phyloP scores from a whole-genome alignment of 2,113 vertebrate species.

The Labeo rohita region DNA sequence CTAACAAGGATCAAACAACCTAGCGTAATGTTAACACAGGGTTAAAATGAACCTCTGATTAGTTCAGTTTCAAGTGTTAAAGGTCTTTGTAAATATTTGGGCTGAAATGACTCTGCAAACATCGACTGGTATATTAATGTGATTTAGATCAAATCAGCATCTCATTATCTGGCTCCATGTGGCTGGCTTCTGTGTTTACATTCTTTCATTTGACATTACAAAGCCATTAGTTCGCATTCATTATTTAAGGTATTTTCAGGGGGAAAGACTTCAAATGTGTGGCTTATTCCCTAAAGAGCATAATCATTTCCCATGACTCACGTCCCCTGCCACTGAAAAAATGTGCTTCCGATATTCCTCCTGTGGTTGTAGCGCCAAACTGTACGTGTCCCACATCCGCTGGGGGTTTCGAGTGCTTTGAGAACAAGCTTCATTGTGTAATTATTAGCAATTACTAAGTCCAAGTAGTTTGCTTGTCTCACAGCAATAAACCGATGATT shows the following conservation, averaged over 20 bases:
- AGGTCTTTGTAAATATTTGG: neutral
- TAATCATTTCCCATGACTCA: slow-evolving; percentile 56
- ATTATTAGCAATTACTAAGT: slow-evolving; percentile 36
- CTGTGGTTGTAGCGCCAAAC: neutral
- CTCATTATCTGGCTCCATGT: slow-evolving; percentile 21
- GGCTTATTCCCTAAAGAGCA: slow-evolving; percentile 39
- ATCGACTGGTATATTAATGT: neutral
- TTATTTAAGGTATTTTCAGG: slow-evolving; percentile 27
- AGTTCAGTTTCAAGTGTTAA: neutral
- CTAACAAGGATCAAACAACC: neutral
- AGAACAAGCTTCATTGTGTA: slow-evolving; percentile 6
- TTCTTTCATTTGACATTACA: slow-evolving; percentile 12
- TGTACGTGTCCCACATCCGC: neutral
- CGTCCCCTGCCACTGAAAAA: slow-evolving; percentile 37
- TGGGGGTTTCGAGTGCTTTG: slow-evolving; percentile 5
- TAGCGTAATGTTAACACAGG: neutral
- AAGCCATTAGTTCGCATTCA: slow-evolving; percentile 16
- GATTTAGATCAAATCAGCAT: slow-evolving; percentile 6
- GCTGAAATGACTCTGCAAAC: neutral
- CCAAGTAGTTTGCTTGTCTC: slow-evolving; percentile 26
- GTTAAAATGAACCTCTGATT: neutral
- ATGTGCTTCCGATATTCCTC: slow-evolving; percentile 36
- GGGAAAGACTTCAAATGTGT: slow-evolving; percentile 29
- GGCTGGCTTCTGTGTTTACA: slow-evolving; percentile 21
- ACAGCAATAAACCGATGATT: slow-evolving; percentile 10